Conservation (phyloP, 2,113 vertebrate genomes). For the Stegostoma tigrinum region DNA sequence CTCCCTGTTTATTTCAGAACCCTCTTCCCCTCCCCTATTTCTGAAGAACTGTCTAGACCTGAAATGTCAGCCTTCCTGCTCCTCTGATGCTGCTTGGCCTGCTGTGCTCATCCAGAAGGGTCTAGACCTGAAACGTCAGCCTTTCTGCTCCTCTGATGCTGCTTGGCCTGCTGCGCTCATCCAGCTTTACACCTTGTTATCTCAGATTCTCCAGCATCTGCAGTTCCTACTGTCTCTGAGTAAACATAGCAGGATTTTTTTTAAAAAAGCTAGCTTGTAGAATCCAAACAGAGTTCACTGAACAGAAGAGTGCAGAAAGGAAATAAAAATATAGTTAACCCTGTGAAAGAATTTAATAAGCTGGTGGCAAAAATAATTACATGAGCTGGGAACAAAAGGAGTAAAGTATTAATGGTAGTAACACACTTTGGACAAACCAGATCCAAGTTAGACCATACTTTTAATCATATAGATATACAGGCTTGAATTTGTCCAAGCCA, state of each 20-base stretch:
- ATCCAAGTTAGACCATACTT: background rate
- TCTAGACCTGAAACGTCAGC: too few relatives aligned
- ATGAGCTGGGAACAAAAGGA: background rate
- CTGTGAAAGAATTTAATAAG: background rate
- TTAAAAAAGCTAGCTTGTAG: background rate
- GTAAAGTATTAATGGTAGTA: background rate
- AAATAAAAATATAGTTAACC: background rate
- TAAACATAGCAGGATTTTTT: background rate
- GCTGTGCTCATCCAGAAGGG: too few relatives aligned
- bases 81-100: too few relatives aligned
- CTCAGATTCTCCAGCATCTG: too few relatives aligned
- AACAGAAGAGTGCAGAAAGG: background rate
- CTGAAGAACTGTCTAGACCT: too few relatives aligned
- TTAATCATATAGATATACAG: background rate
- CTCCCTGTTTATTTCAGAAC: too few relatives aligned
- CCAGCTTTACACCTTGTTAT: too few relatives aligned
- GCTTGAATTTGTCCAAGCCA: background rate
- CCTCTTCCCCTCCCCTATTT: too few relatives aligned
- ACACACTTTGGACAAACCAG: background rate
- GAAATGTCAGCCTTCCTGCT: too few relatives aligned
- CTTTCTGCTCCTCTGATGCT: too few relatives aligned
- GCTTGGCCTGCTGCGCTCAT: too few relatives aligned
- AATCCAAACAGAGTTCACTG: background rate
- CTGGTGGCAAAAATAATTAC: background rate
- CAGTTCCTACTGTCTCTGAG: too few relatives aligned